These are phyloP conservation scores for Pseudorhombus dupliciocellatus DNA, from an alignment of 2,113 vertebrate genomes.

Conservation along the genomic window DNA sequence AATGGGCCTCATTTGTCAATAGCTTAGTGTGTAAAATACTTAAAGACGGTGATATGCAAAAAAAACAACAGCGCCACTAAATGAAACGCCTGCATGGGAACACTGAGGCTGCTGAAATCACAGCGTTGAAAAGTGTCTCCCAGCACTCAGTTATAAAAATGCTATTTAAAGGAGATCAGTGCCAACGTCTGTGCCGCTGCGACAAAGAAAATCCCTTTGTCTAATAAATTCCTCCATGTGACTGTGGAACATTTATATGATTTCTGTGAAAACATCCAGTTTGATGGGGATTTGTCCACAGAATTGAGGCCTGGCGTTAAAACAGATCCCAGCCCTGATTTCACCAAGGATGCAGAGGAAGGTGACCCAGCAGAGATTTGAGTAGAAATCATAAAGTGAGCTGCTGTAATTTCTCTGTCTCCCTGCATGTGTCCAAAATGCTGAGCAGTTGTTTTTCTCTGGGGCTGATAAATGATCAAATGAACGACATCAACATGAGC, in stretches of 20 bases:
- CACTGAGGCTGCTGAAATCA: background rate
- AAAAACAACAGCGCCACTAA: constrained; percentile 41
- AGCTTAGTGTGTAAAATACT: constrained; percentile 44
- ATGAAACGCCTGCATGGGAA: constrained; percentile 19
- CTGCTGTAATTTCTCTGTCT: background rate
- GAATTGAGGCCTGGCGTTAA: background rate
- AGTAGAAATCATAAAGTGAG: background rate
- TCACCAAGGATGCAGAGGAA: background rate
- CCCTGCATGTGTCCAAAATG: constrained; percentile 4
- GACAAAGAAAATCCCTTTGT: background rate
- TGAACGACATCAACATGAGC: constrained; percentile 1
- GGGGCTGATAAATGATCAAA: constrained; percentile 18
- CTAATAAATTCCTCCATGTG: background rate
- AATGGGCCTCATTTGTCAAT: constrained; percentile 62
- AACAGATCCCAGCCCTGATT: background rate
- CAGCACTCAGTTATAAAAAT: no score
- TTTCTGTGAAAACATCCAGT: background rate
- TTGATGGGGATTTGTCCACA: background rate
- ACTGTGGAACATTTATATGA: background rate
- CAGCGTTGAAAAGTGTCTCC: background rate
- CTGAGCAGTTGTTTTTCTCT: constrained; percentile 28
- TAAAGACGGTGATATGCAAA: constrained; percentile 24
- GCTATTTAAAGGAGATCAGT: no score
- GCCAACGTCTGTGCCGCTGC: background rate
- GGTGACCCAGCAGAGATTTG: background rate